phyloP scores from a whole-genome alignment of 2,113 vertebrate genomes.

The Steatornis caripensis region DNA sequence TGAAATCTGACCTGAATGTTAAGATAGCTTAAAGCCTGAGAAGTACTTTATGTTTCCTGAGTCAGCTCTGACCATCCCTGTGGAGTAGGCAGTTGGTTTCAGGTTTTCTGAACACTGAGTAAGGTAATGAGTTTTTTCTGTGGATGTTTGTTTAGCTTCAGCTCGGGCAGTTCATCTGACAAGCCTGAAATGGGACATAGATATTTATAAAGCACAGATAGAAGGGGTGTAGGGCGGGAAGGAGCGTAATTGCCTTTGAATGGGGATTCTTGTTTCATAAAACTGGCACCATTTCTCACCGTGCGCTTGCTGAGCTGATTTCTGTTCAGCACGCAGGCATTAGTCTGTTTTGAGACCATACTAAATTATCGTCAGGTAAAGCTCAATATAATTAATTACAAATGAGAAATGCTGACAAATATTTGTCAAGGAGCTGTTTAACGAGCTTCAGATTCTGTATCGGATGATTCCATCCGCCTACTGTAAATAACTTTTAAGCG shows the following conservation, averaged over 20 bases:
- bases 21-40: conserved; percentile 37
- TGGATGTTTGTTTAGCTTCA: conserved; percentile 40
- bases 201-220: conserved; percentile 4
- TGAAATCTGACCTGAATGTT: conserved; percentile 65
- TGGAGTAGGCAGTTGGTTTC: conserved; percentile 38
- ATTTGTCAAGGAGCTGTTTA: conserved; percentile 41
- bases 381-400: conserved; percentile 47
- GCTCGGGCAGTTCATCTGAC: background rate
- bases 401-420: conserved; percentile 61
- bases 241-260: background rate
- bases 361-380: conserved; percentile 38
- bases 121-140: conserved; percentile 39
- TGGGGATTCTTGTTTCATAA: background rate
- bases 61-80: conserved; percentile 55
- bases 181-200: conserved; percentile 22
- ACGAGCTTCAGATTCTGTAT: conserved; percentile 47
- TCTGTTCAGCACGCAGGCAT: background rate
- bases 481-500: conserved; percentile 60
- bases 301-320: background rate
- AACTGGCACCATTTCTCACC: background rate
- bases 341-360: background rate
- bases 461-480: conserved; percentile 40
- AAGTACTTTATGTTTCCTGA: conserved; percentile 54
- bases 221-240: background rate
- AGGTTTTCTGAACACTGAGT: conserved; percentile 40